Evolutionary conservation across 1,140 invertebrate genomes (phyloP).

Genomic region (Agrilus planipennis): DNA sequence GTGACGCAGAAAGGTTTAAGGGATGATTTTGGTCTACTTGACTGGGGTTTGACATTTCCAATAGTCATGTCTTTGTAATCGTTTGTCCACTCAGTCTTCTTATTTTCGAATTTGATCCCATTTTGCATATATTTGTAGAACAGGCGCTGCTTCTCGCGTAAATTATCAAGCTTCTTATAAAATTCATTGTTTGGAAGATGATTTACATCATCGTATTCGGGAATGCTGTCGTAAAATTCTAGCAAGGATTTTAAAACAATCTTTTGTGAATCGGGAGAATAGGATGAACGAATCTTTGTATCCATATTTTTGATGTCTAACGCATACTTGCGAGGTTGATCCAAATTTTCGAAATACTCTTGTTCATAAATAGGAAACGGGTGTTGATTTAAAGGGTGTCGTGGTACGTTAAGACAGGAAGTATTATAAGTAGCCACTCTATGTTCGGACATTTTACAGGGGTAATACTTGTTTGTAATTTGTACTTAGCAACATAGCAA

Average conservation of each 20-base stretch:
- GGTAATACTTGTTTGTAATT: too few species aligned
- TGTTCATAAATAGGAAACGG: conserved; percentile 52
- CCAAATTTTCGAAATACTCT: conserved; percentile 30
- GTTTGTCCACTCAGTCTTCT: conserved; percentile 25
- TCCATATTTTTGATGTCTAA: conserved; percentile 16
- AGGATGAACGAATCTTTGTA: conserved; percentile 19
- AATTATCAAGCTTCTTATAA: conserved; percentile 46
- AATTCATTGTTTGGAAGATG: conserved; percentile 56
- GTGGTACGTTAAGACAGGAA: conserved; percentile 50
- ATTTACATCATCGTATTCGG: conserved; percentile 54
- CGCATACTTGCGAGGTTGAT: conserved; percentile 24
- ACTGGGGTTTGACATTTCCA: conserved; percentile 11
- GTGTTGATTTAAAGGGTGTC: conserved; percentile 49
- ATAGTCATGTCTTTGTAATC: conserved; percentile 27
- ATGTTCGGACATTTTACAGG: conserved; percentile 29
- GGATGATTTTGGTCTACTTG: conserved; percentile 7
- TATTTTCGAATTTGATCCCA: conserved; percentile 34
- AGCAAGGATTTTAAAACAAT: conserved; percentile 41
- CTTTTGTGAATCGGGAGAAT: conserved; percentile 12
- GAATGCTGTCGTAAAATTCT: conserved; percentile 54
- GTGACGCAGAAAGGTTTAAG: conserved; percentile 21
- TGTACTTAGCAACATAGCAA: too few species aligned
- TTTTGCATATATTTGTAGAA: conserved; percentile 42
- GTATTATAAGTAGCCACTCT: conserved; percentile 42
- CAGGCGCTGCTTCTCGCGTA: conserved; percentile 50